These are phyloP conservation scores for Spodoptera frugiperda DNA, from an alignment of 1,140 invertebrate genomes.

Conservation along the genomic window DNA sequence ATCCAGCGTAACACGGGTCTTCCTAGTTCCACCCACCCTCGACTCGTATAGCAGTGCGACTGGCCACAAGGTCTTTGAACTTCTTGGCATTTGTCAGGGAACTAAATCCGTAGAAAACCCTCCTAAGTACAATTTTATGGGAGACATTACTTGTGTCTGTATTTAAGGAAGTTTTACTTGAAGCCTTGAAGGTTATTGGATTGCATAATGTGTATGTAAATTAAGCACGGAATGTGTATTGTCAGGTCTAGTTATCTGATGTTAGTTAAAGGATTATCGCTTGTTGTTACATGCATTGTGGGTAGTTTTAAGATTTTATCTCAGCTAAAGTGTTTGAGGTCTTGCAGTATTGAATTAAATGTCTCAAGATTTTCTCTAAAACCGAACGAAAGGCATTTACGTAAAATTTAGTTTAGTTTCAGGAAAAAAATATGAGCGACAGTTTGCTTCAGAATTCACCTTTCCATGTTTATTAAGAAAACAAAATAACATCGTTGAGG, in stretches of 20 bases:
- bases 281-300: too few species aligned
- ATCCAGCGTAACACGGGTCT: constrained; percentile 23
- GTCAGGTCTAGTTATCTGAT: constrained; percentile 12
- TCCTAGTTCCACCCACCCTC: constrained; percentile 33
- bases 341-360: too few species aligned
- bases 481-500: background rate
- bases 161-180: constrained; percentile 24
- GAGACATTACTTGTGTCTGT: background rate
- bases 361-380: too few species aligned
- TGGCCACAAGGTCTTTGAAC: constrained; percentile 39
- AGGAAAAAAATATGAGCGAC: background rate
- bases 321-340: background rate
- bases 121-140: background rate
- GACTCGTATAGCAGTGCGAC: constrained; percentile 27
- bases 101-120: background rate
- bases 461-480: background rate
- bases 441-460: too few species aligned
- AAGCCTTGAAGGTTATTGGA: constrained; percentile 9
- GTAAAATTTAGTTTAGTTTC: background rate
- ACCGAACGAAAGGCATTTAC: too few species aligned
- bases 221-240: constrained; percentile 13
- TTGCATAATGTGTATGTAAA: constrained; percentile 16
- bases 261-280: constrained; percentile 5
- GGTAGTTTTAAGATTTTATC: too few species aligned
- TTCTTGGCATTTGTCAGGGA: constrained; percentile 19